Conservation (phyloP, 30 jellyfish, hydroid and myxozoan species). For the Sanderia malayensis region DNA sequence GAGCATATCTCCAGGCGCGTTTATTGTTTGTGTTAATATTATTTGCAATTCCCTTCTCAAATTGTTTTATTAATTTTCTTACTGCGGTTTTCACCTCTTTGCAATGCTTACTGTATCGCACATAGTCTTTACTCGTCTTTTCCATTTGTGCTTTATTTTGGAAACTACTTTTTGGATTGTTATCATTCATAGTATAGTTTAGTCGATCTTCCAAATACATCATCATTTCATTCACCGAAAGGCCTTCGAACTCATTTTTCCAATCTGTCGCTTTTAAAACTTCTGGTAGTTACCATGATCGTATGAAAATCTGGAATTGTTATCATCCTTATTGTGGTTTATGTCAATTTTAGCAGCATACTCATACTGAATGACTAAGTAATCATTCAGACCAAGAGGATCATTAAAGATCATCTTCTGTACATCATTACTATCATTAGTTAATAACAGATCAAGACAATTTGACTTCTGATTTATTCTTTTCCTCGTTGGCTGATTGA, state of each 20-base stretch:
- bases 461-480: constrained; percentile 9
- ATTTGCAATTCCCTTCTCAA: neutral
- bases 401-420: neutral
- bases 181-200: neutral
- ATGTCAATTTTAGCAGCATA: neutral
- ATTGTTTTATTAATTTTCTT: neutral
- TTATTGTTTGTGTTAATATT: neutral
- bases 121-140: neutral
- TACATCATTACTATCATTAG: constrained; percentile 1
- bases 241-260: constrained; percentile 7
- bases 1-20: constrained; percentile 6
- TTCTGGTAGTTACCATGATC: constrained; percentile 15
- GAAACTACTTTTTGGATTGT: neutral
- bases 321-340: neutral
- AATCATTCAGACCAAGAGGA: constrained; percentile 30
- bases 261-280: constrained; percentile 4
- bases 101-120: neutral
- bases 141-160: neutral
- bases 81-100: neutral
- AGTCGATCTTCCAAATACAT: constrained; percentile 1
- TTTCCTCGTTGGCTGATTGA: constrained; percentile 17
- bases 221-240: constrained; percentile 6
- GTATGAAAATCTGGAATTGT: constrained; percentile 1
- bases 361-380: neutral
- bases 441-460: constrained; percentile 20